These are phyloP conservation scores for Papilio demoleus DNA, from an alignment of 2,888 invertebrate genomes.

Conservation along the genomic window DNA sequence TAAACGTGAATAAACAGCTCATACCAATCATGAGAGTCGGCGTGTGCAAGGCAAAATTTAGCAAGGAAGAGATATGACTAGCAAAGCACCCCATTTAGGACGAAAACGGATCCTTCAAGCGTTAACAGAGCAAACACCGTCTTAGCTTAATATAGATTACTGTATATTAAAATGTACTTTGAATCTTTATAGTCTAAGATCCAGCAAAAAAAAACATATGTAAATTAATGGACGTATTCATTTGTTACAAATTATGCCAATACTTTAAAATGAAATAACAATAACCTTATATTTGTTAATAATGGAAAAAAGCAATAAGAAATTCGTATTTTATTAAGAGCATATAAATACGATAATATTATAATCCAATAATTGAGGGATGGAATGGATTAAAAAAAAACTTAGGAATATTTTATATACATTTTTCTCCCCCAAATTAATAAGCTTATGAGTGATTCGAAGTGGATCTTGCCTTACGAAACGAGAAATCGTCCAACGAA, in stretches of 20 bases:
- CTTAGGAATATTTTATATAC: neutral
- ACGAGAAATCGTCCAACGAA: neutral
- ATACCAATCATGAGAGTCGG: neutral
- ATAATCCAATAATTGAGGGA: neutral
- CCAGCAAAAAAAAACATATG: neutral
- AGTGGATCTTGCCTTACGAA: neutral
- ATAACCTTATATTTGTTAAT: too few relatives aligned
- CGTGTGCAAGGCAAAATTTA: neutral
- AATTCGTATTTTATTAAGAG: too few relatives aligned
- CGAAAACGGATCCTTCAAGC: neutral
- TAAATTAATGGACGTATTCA: neutral
- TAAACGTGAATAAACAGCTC: slow-evolving; percentile 9
- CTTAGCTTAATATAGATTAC: slow-evolving; percentile 6
- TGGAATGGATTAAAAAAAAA: neutral
- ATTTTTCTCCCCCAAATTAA: neutral
- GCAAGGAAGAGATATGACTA: slow-evolving; percentile 3
- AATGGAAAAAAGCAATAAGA: too few relatives aligned
- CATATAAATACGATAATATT: too few relatives aligned
- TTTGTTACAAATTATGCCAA: too few relatives aligned
- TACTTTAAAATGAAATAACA: too few relatives aligned
- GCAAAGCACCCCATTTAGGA: slow-evolving; percentile 15
- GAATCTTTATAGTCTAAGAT: neutral
- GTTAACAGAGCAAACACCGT: slow-evolving; percentile 13
- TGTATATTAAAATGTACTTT: neutral
- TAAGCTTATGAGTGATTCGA: neutral